Percentiles rank a stretch among this genome's conserved stretches.
Conservation (phyloP, 2,888 invertebrate genomes). For the Philonicus albiceps region DNA sequence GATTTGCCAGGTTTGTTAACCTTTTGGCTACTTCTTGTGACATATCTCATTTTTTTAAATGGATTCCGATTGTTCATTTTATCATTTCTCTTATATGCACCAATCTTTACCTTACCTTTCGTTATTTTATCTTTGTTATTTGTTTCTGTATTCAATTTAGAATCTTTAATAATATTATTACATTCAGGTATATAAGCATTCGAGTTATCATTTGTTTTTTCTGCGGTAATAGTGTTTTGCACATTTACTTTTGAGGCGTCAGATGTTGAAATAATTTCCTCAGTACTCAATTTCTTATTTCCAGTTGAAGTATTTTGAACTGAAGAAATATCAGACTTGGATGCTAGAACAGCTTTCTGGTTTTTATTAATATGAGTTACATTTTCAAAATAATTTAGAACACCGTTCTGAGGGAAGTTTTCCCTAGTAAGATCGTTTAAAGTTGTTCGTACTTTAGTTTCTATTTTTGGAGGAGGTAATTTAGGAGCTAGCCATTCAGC, state of each 20-base stretch:
- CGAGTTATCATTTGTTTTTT: neutral
- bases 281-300: neutral
- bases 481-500: neutral
- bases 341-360: neutral
- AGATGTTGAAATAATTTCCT: neutral
- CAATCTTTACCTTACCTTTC: neutral
- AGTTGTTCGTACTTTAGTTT: neutral
- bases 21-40: neutral
- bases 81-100: neutral
- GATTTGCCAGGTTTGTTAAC: neutral
- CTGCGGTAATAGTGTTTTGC: neutral
- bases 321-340: neutral
- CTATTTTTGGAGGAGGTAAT: neutral
- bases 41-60: neutral
- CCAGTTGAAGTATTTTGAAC: neutral
- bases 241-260: neutral
- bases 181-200: neutral
- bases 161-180: neutral
- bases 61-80: neutral
- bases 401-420: neutral
- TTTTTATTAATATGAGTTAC: neutral
- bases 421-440: neutral
- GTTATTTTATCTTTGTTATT: neutral
- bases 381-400: neutral
- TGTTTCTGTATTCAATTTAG: neutral